Conservation (phyloP, 2,888 invertebrate genomes). For the Sesia bembeciformis region DNA sequence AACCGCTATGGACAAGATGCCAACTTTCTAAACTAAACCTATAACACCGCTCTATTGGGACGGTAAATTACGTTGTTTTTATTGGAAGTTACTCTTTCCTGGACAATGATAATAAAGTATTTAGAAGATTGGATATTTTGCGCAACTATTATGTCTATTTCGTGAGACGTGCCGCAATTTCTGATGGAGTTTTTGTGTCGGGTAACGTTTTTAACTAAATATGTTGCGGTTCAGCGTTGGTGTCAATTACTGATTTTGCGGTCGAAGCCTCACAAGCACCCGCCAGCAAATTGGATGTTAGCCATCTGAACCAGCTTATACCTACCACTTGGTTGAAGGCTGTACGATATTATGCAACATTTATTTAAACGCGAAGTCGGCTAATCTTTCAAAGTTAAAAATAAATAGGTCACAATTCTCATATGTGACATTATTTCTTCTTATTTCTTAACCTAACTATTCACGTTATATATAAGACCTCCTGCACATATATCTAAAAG, state of each 20-base stretch:
- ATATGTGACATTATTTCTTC: background rate
- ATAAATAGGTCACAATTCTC: background rate
- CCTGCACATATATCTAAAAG: constrained; percentile 23
- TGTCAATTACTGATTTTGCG: constrained; percentile 61
- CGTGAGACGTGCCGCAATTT: constrained; percentile 37
- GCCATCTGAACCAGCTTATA: constrained; percentile 57
- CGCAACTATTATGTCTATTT: constrained; percentile 8
- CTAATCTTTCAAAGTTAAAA: background rate
- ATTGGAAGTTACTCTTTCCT: constrained; percentile 41
- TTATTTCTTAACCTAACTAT: too few relatives aligned
- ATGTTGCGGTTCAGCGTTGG: constrained; percentile 56
- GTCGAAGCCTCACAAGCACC: constrained; percentile 57
- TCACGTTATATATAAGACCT: too few relatives aligned
- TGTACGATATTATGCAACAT: constrained; percentile 38
- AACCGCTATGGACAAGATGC: constrained; percentile 67
- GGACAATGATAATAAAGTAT: constrained; percentile 54
- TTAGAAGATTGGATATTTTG: constrained; percentile 46
- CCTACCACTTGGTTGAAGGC: constrained; percentile 48
- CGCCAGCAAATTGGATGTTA: constrained; percentile 62
- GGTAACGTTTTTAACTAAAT: constrained; percentile 43
- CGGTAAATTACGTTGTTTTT: constrained; percentile 63
- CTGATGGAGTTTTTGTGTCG: constrained; percentile 1
- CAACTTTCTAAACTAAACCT: constrained; percentile 71
- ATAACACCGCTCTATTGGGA: constrained; percentile 50
- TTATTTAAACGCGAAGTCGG: background rate